Evolutionary conservation across 35 echinoderm and acorn worm genomes (phyloP).

Genomic region (Ptychodera flava): DNA sequence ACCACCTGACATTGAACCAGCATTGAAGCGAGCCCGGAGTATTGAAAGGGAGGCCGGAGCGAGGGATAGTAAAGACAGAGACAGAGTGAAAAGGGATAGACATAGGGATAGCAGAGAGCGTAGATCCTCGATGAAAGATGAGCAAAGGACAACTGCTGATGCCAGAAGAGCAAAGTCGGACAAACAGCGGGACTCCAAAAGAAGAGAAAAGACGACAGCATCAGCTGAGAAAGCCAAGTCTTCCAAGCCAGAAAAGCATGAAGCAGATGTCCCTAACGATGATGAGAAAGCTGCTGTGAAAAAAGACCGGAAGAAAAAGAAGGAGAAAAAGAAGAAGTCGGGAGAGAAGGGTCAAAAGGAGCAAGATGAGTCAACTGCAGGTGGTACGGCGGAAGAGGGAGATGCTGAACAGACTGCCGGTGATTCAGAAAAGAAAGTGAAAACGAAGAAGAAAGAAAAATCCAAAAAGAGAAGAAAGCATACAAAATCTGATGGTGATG

Average conservation of each 20-base stretch:
- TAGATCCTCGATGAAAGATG: neutral
- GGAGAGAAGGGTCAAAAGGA: neutral
- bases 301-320: neutral
- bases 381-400: neutral
- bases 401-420: neutral
- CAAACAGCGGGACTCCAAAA: neutral
- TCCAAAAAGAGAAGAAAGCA: neutral
- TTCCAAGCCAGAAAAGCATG: neutral
- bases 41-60: neutral
- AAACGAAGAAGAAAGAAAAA: neutral
- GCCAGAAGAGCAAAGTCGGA: neutral
- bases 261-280: neutral
- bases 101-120: neutral
- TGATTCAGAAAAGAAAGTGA: neutral
- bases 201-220: neutral
- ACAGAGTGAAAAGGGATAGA: neutral
- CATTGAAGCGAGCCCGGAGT: too few relatives aligned
- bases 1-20: too few relatives aligned
- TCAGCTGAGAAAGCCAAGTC: neutral
- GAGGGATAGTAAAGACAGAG: neutral
- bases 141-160: neutral
- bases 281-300: neutral
- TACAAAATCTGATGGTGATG: neutral
- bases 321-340: neutral
- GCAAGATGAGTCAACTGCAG: neutral